phyloP scores from a whole-genome alignment of 2,113 vertebrate species.

The Puma concolor region DNA sequence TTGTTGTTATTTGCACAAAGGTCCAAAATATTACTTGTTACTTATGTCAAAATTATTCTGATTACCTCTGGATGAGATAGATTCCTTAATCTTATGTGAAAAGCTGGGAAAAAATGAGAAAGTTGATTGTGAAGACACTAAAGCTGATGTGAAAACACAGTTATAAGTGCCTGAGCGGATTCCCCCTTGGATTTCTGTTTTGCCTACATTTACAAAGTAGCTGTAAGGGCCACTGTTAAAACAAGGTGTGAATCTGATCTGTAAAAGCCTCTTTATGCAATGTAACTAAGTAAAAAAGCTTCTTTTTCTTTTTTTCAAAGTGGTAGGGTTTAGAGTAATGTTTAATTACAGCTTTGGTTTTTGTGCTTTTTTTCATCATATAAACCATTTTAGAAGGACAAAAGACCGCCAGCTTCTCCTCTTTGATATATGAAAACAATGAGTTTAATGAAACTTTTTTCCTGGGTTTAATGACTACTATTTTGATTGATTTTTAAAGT shows the following conservation, averaged over 20 bases:
- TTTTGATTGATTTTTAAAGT: background rate
- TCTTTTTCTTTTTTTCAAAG: background rate
- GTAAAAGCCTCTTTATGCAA: background rate
- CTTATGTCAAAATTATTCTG: background rate
- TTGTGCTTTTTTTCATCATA: background rate
- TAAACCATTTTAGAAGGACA: background rate
- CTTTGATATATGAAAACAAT: background rate
- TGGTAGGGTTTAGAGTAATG: background rate
- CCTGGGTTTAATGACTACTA: background rate
- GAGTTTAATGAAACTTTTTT: background rate
- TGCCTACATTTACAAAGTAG: background rate
- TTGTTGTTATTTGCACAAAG: background rate
- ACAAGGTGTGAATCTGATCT: background rate
- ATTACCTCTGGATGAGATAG: background rate
- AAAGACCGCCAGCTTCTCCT: background rate
- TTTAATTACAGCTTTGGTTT: constrained; percentile 37
- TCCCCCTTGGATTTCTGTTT: background rate
- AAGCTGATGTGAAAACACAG: background rate
- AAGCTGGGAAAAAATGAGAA: background rate
- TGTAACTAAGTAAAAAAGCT: background rate
- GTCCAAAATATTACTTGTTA: constrained; percentile 17
- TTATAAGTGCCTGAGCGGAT: background rate
- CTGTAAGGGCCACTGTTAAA: background rate
- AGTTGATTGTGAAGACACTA: background rate
- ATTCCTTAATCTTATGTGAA: background rate